Percentiles rank a stretch among this genome's conserved stretches.
phyloP scores from a whole-genome alignment of 2,888 invertebrate species.

The Lamellibrachia columna region DNA sequence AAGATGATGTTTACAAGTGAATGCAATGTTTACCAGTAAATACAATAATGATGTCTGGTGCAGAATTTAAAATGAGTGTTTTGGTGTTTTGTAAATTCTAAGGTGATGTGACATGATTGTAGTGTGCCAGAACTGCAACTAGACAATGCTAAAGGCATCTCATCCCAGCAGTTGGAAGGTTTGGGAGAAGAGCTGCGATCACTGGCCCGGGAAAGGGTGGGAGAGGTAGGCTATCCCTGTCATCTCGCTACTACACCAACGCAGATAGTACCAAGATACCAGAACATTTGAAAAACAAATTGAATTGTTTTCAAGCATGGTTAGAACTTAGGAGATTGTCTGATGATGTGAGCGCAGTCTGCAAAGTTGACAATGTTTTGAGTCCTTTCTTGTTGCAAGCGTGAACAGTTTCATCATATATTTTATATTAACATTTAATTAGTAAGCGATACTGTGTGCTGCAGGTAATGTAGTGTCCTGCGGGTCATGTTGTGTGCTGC shows the following conservation, averaged over 20 bases:
- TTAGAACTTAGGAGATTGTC: too few relatives aligned
- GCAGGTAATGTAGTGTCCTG: neutral
- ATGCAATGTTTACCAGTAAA: neutral
- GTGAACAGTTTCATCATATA: neutral
- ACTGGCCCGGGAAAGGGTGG: constrained; percentile 46
- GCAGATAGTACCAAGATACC: neutral
- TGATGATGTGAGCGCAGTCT: too few relatives aligned
- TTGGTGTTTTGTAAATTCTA: constrained; percentile 17
- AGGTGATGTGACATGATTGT: constrained; percentile 32
- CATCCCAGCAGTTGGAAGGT: constrained; percentile 74
- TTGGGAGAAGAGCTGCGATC: constrained; percentile 70
- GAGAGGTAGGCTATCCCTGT: constrained; percentile 48
- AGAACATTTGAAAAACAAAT: neutral
- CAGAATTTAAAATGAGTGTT: neutral
- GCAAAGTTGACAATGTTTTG: constrained; percentile 20
- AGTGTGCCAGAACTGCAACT: constrained; percentile 75
- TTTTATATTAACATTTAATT: neutral
- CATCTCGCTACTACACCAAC: neutral
- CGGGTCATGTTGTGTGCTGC: neutral
- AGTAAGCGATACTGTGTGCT: neutral
- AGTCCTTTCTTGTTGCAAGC: neutral
- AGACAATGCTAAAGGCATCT: constrained; percentile 82
- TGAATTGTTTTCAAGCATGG: neutral
- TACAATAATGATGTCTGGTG: neutral
- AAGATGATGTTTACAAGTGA: neutral